These are phyloP conservation scores for Rhagonycha lutea DNA, from an alignment of 2,888 invertebrate genomes.

Conservation along the genomic window DNA sequence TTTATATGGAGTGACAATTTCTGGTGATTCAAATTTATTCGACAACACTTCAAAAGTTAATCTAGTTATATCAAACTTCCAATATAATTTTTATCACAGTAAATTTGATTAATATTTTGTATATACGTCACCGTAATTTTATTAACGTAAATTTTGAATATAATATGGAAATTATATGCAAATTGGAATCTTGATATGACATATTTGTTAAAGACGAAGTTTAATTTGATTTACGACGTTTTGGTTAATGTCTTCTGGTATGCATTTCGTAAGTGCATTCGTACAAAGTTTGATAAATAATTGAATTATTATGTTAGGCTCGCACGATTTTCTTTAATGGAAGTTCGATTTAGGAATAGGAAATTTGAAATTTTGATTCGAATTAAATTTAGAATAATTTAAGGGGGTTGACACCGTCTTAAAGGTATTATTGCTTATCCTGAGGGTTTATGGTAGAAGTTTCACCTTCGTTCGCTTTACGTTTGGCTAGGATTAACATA, in stretches of 20 bases:
- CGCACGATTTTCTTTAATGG: background rate
- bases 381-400: slow-evolving; percentile 13
- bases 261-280: background rate
- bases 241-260: background rate
- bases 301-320: background rate
- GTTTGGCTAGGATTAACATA: slow-evolving; percentile 15
- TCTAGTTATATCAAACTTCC: background rate
- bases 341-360: background rate
- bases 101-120: background rate
- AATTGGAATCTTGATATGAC: background rate
- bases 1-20: background rate
- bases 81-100: background rate
- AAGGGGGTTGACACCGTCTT: slow-evolving; percentile 13
- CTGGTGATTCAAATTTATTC: background rate
- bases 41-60: background rate
- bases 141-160: background rate
- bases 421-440: slow-evolving; percentile 16
- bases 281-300: background rate
- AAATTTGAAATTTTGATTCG: background rate
- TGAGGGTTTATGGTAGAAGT: background rate
- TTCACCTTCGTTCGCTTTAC: slow-evolving; percentile 9
- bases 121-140: background rate
- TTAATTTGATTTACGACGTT: background rate
- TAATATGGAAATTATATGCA: background rate
- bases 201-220: background rate